These are phyloP conservation scores for Felis catus DNA, from an alignment of 2,113 vertebrate genomes.

Conservation along the genomic window F.catus_Fca126_mat1.0 CM031412.1:51782001-51782500, in stretches of 20 bases:
- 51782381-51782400: neutral
- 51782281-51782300: neutral
- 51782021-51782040: neutral
- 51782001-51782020: neutral
- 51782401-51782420: neutral
- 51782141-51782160: neutral
- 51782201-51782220: neutral
- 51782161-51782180: slow-evolving; percentile 27
- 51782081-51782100: neutral
- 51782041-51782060: neutral
- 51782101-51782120: neutral
- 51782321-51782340: neutral
- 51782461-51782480: neutral
- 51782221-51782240: neutral
- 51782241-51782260: neutral
- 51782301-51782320: neutral
- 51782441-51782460: neutral
- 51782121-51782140: neutral
- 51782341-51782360: slow-evolving; percentile 26
- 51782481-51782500: slow-evolving; percentile 14
- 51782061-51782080: neutral
- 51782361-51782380: neutral
- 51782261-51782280: neutral
- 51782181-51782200: neutral
- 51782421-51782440: slow-evolving; percentile 1